These are phyloP conservation scores for Collichthys lucidus DNA, from an alignment of 2,113 vertebrate genomes.

Conservation along the genomic window DNA sequence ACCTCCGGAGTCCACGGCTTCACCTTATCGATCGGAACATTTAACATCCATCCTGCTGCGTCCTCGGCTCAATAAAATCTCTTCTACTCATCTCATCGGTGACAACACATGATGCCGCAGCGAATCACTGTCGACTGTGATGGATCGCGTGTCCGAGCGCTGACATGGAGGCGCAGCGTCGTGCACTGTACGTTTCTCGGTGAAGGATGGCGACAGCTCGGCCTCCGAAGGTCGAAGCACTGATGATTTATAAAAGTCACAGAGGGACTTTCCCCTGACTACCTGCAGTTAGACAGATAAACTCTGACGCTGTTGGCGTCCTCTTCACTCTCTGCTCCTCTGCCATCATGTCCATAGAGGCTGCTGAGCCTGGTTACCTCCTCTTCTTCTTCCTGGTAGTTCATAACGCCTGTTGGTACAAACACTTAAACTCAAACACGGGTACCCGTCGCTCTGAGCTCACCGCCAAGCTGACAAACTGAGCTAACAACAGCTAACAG, in stretches of 20 bases:
- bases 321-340: too few relatives aligned
- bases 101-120: slow-evolving; percentile 20
- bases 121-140: slow-evolving; percentile 27
- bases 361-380: too few relatives aligned
- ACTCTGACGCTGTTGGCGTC: too few relatives aligned
- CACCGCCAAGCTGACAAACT: too few relatives aligned
- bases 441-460: too few relatives aligned
- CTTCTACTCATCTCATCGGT: slow-evolving; percentile 5
- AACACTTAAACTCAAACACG: too few relatives aligned
- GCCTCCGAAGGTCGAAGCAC: slow-evolving; percentile 3
- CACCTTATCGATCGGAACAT: slow-evolving; percentile 39
- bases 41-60: slow-evolving; percentile 7
- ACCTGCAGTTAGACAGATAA: background rate
- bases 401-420: too few relatives aligned
- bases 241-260: slow-evolving; percentile 27
- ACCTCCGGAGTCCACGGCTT: slow-evolving; percentile 7
- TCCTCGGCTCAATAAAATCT: slow-evolving; percentile 31
- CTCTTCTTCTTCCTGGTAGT: too few relatives aligned
- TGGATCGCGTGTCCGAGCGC: slow-evolving; percentile 24
- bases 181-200: background rate
- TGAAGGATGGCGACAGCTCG: background rate
- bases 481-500: too few relatives aligned
- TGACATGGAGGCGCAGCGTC: background rate
- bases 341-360: too few relatives aligned
- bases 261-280: slow-evolving; percentile 27